These are phyloP conservation scores for Meiosimyza platycephala DNA, from an alignment of 2,888 invertebrate genomes.

Conservation along the genomic window DNA sequence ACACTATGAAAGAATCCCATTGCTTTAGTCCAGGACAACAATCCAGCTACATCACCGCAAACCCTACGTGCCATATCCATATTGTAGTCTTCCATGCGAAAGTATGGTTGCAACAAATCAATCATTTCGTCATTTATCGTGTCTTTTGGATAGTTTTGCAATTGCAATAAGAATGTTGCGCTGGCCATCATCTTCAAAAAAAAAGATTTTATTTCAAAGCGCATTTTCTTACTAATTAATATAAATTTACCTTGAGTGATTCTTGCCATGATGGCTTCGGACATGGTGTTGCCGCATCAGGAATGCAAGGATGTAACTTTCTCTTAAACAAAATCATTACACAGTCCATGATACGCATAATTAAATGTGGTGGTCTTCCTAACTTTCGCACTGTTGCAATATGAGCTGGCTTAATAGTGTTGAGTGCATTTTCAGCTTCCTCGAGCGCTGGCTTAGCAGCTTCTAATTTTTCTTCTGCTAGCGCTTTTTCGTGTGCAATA, in stretches of 20 bases:
- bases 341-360: slow-evolving; percentile 98
- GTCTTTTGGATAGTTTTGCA: slow-evolving; percentile 96
- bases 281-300: slow-evolving; percentile 82
- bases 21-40: slow-evolving; percentile 95
- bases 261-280: slow-evolving; percentile 93
- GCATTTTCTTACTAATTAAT: not conserved
- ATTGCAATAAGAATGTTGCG: slow-evolving; percentile 88
- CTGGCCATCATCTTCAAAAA: slow-evolving; percentile 89
- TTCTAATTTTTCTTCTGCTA: slow-evolving; percentile 92
- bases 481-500: slow-evolving; percentile 89
- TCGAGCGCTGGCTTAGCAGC: slow-evolving; percentile 95
- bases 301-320: slow-evolving; percentile 82
- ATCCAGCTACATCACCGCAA: slow-evolving; percentile 95
- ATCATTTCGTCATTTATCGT: slow-evolving; percentile 98
- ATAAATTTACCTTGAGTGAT: slow-evolving; percentile 79
- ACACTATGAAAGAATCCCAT: slow-evolving; percentile 96
- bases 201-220: not conserved
- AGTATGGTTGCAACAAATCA: slow-evolving; percentile 90
- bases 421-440: slow-evolving; percentile 93
- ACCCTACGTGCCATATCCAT: slow-evolving; percentile 96
- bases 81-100: slow-evolving; percentile 96
- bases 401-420: slow-evolving; percentile 96
- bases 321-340: slow-evolving; percentile 93
- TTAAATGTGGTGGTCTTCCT: slow-evolving; percentile 94
- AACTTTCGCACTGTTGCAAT: slow-evolving; percentile 95